Base-by-base conservation (phyloP, 2,888 invertebrate genomes). In the Standfussiana lucernea region DNA sequence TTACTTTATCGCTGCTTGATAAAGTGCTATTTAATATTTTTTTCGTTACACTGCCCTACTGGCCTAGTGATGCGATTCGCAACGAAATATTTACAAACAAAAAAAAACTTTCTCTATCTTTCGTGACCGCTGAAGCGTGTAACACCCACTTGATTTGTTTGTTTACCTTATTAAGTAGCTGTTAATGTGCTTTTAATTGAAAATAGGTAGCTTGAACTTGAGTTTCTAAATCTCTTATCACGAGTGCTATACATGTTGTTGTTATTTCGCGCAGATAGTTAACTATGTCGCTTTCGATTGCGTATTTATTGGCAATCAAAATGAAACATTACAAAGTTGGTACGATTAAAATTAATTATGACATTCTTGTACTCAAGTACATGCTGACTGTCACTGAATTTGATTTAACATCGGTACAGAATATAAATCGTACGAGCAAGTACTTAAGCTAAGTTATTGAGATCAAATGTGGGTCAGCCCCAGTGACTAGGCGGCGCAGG, bases 391-490 rank as follows among this genome's bases (percentile, higher is more conserved):
- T 87, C 89, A 80, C 37, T 62, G 65, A n/a, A 72, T 24, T 78
- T 88, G 85, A 89, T 89, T 86, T 89, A 89, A 74, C 50, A 79
- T 71, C 75, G 78, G 59, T 71, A 82, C 64, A 72, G 72, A 72
- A 73, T 77, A 87, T 86, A 85, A 88, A 85, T 87, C 79, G 83
- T 86, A 80, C 53, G 61, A 80, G 79, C 76, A 81, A 80, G 75
- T 82, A 80, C 69, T 53, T 77, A 59, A 68, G 70, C 56, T 72
- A 69, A 74, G 70, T 80, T 89, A 88, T 86, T 75, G 86, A 90
- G 87, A 88, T 89, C 87, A 85, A 91, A 91, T 92, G 90, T 92
- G 89, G 89, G 90, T 88, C 90, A 93, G 85, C 86, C 87, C 81
- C 75, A 69, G 86, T 82, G 77, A 86, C 86, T 83, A 87, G 87